These are phyloP conservation scores for Pseudoips prasinana DNA, from an alignment of 2,888 invertebrate genomes.

Conservation along the genomic window DNA sequence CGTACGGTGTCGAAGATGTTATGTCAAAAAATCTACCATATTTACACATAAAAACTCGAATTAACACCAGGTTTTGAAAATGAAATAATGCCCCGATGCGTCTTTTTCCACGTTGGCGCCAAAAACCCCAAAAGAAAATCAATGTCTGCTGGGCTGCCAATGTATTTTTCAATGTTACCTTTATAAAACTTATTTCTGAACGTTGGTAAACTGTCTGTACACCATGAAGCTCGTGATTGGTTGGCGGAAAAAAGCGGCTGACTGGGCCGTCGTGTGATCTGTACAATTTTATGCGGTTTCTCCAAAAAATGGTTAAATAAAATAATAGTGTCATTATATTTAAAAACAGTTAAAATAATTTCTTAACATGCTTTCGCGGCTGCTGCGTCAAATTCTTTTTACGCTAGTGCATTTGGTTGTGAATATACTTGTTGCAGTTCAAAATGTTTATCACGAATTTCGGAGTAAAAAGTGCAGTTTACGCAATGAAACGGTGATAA, in stretches of 20 bases:
- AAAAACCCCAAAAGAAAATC: too few species aligned
- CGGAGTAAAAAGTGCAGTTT: conserved; percentile 46
- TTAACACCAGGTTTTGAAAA: too few species aligned
- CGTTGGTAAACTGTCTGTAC: conserved; percentile 55
- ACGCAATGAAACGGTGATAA: conserved; percentile 44
- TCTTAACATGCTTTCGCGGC: conserved; percentile 63
- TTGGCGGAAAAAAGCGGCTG: conserved; percentile 62
- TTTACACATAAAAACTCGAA: too few species aligned
- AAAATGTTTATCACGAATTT: conserved; percentile 66
- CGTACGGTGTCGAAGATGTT: too few species aligned
- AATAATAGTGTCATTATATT: conserved; percentile 27
- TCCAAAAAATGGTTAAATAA: conserved; percentile 60
- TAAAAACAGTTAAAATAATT: conserved; percentile 21
- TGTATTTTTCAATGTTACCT: too few species aligned
- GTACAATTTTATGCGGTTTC: conserved; percentile 35
- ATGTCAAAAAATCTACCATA: too few species aligned
- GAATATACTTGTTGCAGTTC: conserved; percentile 72
- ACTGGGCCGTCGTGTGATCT: conserved; percentile 56
- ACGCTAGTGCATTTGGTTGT: conserved; percentile 63
- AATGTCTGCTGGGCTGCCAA: too few species aligned
- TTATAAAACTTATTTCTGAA: conserved; percentile 36
- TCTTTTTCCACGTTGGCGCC: too few species aligned
- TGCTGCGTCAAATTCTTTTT: conserved; percentile 63
- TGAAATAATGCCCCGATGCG: too few species aligned
- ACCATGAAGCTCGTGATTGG: conserved; percentile 77